Evolutionary conservation across 2,888 invertebrate species (phyloP).

Genomic region (Torymus aiolomorphi): DNA sequence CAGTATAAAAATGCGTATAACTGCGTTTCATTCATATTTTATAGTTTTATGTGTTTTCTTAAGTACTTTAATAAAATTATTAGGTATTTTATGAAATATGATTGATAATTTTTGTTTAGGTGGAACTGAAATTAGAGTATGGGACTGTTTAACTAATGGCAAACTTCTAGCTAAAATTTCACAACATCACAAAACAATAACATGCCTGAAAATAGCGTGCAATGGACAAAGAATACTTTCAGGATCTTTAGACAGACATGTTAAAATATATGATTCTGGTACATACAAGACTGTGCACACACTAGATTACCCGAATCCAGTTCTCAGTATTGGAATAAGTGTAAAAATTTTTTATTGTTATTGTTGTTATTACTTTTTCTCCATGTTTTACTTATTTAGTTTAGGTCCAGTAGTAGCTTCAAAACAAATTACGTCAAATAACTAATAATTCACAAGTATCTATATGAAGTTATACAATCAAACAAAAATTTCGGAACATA

Average conservation of each 20-base stretch:
- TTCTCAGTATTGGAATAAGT: conserved; percentile 88
- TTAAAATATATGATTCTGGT: conserved; percentile 92
- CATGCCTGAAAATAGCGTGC: conserved; percentile 88
- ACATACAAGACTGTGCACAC: conserved; percentile 92
- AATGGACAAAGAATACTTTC: conserved; percentile 90
- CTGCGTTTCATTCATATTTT: too few species aligned
- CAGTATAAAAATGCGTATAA: too few species aligned
- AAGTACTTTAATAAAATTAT: neutral
- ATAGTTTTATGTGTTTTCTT: too few species aligned
- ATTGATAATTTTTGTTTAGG: conserved; percentile 74
- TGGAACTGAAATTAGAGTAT: conserved; percentile 92
- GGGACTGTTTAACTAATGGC: conserved; percentile 94
- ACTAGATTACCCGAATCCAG: conserved; percentile 92
- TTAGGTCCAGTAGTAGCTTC: too few species aligned
- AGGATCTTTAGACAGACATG: conserved; percentile 93
- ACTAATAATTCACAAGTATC: too few species aligned
- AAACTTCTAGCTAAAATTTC: conserved; percentile 89
- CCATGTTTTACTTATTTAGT: neutral
- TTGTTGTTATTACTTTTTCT: too few species aligned
- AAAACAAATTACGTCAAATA: too few species aligned
- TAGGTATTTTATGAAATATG: neutral
- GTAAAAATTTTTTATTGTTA: conserved; percentile 60
- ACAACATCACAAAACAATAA: conserved; percentile 97
- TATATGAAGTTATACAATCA: too few species aligned
- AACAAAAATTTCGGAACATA: too few species aligned